Percentiles rank a stretch among this genome's conserved stretches.
Conservation (phyloP, 2,113 vertebrate species). For the Forbesichthys agassizii region DNA sequence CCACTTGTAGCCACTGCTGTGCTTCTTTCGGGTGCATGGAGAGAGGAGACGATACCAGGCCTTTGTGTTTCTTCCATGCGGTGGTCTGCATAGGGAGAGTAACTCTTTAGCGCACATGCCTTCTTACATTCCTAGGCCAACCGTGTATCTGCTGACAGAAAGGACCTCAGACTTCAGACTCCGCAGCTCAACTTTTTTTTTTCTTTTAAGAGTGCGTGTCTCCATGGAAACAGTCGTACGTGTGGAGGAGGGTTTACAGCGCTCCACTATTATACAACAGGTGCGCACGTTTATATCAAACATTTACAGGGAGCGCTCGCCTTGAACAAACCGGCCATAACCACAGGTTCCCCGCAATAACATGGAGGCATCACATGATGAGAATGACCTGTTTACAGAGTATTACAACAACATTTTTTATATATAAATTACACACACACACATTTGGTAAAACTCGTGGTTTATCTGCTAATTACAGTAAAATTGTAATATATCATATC, state of each 20-base stretch:
- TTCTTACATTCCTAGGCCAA: conserved; percentile 11
- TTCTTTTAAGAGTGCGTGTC: conserved; percentile 33
- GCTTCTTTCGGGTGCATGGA: conserved; percentile 78
- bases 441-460: no score
- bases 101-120: conserved; percentile 9
- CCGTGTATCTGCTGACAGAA: conserved; percentile 1
- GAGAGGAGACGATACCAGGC: conserved; percentile 77
- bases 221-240: conserved; percentile 60
- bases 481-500: no score
- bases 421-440: no score
- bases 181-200: conserved; percentile 15
- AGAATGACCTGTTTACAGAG: no score
- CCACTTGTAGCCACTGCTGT: conserved; percentile 85
- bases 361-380: background rate
- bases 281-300: conserved; percentile 47
- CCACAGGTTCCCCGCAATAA: background rate
- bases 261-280: conserved; percentile 40
- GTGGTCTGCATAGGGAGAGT: conserved; percentile 65
- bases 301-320: conserved; percentile 58
- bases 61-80: conserved; percentile 80
- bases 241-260: conserved; percentile 25
- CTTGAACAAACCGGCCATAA: conserved; percentile 33
- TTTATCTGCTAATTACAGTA: no score
- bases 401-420: no score
- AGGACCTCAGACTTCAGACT: conserved; percentile 58